Percentiles rank a stretch among this genome's conserved stretches.
Evolutionary conservation across 2,797 vertebrate genomes (phyloP).

Genomic region (Decapterus maruadsi): DNA sequence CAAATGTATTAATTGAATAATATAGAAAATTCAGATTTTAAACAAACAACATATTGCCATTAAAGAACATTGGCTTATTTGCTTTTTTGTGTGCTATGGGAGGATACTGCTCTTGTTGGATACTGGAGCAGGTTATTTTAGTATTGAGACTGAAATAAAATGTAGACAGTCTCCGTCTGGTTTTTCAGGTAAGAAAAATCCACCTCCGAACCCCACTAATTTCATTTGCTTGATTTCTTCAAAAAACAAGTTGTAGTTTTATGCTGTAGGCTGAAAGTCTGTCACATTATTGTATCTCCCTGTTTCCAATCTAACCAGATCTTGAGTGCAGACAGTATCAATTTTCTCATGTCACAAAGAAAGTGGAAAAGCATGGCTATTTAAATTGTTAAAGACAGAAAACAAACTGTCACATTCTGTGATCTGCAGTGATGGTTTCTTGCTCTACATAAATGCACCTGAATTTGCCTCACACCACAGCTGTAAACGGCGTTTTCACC

Average conservation of each 20-base stretch:
- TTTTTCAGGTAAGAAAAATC: too few relatives aligned
- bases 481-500: constrained; percentile 54
- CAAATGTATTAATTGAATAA: not conserved
- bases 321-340: not conserved
- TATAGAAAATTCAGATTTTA: not conserved
- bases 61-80: not conserved
- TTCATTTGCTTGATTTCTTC: too few relatives aligned
- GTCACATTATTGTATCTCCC: too few relatives aligned
- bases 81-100: not conserved
- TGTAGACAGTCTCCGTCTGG: too few relatives aligned
- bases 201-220: too few relatives aligned
- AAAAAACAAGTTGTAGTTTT: too few relatives aligned
- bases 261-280: too few relatives aligned
- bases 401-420: constrained; percentile 24
- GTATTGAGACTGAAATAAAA: not conserved
- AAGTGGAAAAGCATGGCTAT: rapidly evolving
- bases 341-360: not conserved
- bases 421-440: not conserved
- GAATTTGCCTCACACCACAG: constrained; percentile 27
- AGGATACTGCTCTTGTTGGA: not conserved
- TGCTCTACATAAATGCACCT: constrained; percentile 9
- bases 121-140: not conserved
- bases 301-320: not conserved
- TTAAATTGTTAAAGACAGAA: not conserved
- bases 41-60: not conserved